Conservation (phyloP, 2,888 invertebrate species). For the Cephus nigrinus region DNA sequence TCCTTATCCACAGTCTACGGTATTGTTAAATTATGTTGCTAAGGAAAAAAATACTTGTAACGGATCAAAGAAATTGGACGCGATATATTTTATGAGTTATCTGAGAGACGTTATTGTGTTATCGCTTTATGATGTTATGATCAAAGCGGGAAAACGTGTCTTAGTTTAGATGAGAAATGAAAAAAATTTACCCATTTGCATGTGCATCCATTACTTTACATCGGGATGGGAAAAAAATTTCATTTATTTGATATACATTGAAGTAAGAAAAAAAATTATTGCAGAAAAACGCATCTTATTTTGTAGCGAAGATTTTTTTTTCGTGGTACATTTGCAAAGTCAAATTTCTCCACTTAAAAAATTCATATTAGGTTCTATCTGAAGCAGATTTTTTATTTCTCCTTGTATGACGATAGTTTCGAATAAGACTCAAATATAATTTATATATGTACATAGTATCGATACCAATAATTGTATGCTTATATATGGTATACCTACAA, state of each 20-base stretch:
- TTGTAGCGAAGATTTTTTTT: not conserved
- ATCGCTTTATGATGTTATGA: not conserved
- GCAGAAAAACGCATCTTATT: not conserved
- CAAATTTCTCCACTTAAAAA: not conserved
- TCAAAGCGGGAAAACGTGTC: not conserved
- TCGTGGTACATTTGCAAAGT: not conserved
- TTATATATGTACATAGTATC: not conserved
- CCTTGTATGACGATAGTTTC: not conserved
- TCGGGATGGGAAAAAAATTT: not conserved
- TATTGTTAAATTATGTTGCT: not conserved
- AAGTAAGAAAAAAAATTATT: not conserved
- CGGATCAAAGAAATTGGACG: not conserved
- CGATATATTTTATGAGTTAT: not conserved
- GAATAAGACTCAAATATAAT: not conserved
- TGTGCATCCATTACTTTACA: not conserved
- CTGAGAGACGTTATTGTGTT: not conserved
- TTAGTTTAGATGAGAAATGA: not conserved
- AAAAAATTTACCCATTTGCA: not conserved
- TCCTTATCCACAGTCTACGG: not conserved
- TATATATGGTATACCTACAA: conserved; percentile 8
- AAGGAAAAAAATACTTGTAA: not conserved
- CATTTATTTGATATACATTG: not conserved
- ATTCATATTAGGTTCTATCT: not conserved
- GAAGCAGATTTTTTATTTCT: not conserved
- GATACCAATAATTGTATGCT: not conserved